Base-by-base conservation (phyloP, 2,797 vertebrate species). In the Crocidura indochinensis region DNA sequence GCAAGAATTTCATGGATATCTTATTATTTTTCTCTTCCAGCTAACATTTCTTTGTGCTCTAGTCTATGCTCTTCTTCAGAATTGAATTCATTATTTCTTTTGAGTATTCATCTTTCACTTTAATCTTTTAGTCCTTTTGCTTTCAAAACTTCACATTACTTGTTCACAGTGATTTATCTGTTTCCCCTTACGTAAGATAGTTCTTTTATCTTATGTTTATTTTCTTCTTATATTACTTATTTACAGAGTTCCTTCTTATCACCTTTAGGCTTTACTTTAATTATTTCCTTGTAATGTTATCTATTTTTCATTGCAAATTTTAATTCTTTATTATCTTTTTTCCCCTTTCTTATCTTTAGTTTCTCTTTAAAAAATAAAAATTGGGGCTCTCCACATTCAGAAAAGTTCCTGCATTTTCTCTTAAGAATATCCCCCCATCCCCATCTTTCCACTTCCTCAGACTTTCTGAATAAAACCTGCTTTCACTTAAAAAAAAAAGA, bases 231-330 rank as follows among this genome's bases (percentile, higher is more conserved):
- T 88, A 90, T 93, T 94, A 94, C 81, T 95, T 92, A 92, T 88
- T 96, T 94, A 96, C 86, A 84, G 93, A 94, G 75, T 91, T 94
- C 86, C 79, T 83, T 90, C 83, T 95, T 95, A 96, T 94, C 62
- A 84, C 74, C 88, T 94, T 90, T 91, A 95, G 94, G 93, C 80
- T 60, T 91, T 81, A 65, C 65, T 95, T 95, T 96, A 95, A 96
- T 96, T 96, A 94, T 96, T 95, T 92, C 83, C 83, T 85, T 73
- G 92, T 84, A 69, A 85, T 92, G 65, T 93, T 94, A 95, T 96
- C 94, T 93, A 91, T 95, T 95, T 95, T 95, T 95, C 88, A 96
- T 88, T 93, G 84, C n/a, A 31, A 47, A 88, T 94, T 92, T 96
- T 68, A 95, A 96, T 92, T 96, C 95, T 92, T 92, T 90, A 95